These are phyloP conservation scores for Sternarchorhynchus goeldii DNA, from an alignment of 2,797 vertebrate species.

Conservation along the genomic window DNA sequence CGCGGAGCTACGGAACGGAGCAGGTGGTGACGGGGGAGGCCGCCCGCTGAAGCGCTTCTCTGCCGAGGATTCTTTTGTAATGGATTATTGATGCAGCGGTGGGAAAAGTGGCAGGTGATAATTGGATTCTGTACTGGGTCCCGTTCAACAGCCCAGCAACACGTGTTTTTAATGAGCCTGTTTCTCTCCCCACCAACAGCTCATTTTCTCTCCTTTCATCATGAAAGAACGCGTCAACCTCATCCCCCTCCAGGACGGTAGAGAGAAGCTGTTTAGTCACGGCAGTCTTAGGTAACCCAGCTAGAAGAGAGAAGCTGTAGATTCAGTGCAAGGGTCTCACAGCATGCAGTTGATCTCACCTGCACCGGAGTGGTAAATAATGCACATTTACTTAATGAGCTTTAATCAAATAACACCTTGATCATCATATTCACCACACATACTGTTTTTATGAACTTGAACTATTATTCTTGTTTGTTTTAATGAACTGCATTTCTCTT, in stretches of 20 bases:
- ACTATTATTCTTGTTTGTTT: slow-evolving; percentile 1
- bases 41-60: slow-evolving; percentile 45
- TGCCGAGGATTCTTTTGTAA: slow-evolving; percentile 66
- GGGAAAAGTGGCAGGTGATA: slow-evolving; percentile 73
- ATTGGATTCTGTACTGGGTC: slow-evolving; percentile 78
- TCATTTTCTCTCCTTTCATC: slow-evolving; percentile 51
- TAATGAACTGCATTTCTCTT: slow-evolving; percentile 6
- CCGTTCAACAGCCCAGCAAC: slow-evolving; percentile 68
- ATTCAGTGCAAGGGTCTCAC: slow-evolving; percentile 13
- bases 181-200: slow-evolving; percentile 49
- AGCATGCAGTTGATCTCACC: slow-evolving; percentile 28
- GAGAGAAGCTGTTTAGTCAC: slow-evolving; percentile 42
- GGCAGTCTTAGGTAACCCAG: slow-evolving; percentile 30
- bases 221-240: slow-evolving; percentile 41
- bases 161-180: slow-evolving; percentile 69
- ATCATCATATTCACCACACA: slow-evolving; percentile 5
- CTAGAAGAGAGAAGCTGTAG: slow-evolving; percentile 23
- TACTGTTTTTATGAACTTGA: slow-evolving; percentile 32
- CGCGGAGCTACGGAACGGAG: slow-evolving; percentile 14
- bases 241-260: slow-evolving; percentile 20
- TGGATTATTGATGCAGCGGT: slow-evolving; percentile 77
- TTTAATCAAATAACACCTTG: slow-evolving; percentile 23
- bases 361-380: slow-evolving; percentile 2
- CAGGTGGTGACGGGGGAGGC: slow-evolving; percentile 37
- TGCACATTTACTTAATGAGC: slow-evolving; percentile 1